These are phyloP conservation scores for Bellardia pandia DNA, from an alignment of 2,888 invertebrate genomes.

Conservation along the genomic window DNA sequence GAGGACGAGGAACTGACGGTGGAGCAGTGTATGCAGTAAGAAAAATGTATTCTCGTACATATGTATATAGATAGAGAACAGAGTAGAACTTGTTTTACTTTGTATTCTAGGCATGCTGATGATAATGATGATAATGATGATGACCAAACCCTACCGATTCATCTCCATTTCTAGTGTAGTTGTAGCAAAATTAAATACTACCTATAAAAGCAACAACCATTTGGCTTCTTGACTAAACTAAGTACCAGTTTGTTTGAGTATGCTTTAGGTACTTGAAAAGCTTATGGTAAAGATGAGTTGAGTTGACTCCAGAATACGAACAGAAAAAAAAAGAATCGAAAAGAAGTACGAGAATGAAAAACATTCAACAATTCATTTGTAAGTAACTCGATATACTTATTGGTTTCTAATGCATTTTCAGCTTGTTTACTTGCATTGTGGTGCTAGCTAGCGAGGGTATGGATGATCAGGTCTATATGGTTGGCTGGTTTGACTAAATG, in stretches of 20 bases:
- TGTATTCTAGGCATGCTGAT: constrained; percentile 45
- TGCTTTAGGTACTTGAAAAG: constrained; percentile 47
- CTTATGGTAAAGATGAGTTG: constrained; percentile 32
- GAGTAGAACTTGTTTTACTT: constrained; percentile 63
- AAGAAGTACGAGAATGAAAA: constrained; percentile 26
- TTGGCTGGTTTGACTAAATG: constrained; percentile 27
- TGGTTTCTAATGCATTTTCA: constrained; percentile 71
- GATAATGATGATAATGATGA: constrained; percentile 16
- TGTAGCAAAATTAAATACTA: constrained; percentile 40
- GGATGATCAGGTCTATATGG: constrained; percentile 36
- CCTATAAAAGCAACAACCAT: constrained; percentile 19
- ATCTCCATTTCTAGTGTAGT: constrained; percentile 25
- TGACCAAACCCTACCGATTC: constrained; percentile 42
- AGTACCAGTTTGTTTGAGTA: constrained; percentile 20
- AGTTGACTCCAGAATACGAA: constrained; percentile 13
- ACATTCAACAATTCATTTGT: constrained; percentile 65
- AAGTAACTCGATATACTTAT: constrained; percentile 71
- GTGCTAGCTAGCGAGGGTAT: constrained; percentile 15
- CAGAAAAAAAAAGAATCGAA: constrained; percentile 7
- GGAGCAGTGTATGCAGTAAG: constrained; percentile 72
- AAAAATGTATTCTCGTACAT: background rate
- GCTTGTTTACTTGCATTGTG: constrained; percentile 43
- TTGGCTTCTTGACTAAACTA: constrained; percentile 47
- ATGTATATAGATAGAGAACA: constrained; percentile 16
- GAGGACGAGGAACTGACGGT: constrained; percentile 46